Evolutionary conservation across 2,797 vertebrate genomes (phyloP).

Genomic region (Paratrypauchen microcephalus): DNA sequence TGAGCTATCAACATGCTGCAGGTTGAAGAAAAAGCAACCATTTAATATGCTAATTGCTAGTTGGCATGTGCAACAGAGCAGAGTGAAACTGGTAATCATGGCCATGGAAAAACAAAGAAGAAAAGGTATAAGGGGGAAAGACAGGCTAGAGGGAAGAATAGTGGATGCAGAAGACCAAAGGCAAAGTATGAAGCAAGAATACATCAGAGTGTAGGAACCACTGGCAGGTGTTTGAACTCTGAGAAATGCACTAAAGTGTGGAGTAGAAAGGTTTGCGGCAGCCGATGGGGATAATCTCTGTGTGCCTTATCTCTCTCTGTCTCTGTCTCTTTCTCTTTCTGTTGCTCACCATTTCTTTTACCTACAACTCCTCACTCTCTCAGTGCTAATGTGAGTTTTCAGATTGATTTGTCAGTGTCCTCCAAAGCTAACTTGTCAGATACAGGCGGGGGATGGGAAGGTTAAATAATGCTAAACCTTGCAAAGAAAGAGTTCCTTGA

Average conservation of each 20-base stretch:
- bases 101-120: not conserved
- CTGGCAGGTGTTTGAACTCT: conserved; percentile 70
- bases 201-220: conserved; percentile 58
- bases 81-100: conserved; percentile 1
- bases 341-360: conserved; percentile 51
- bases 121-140: conserved; percentile 7
- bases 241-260: conserved; percentile 47
- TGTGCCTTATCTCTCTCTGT: conserved; percentile 26
- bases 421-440: conserved; percentile 12
- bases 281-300: conserved; percentile 50
- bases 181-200: conserved; percentile 41
- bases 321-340: conserved; percentile 35
- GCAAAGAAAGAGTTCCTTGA: conserved; percentile 4
- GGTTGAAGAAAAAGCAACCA: conserved; percentile 2
- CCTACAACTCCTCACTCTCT: conserved; percentile 31
- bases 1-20: not conserved
- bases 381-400: conserved; percentile 6
- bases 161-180: conserved; percentile 24
- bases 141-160: conserved; percentile 4
- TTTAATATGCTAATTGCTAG: not conserved
- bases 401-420: conserved; percentile 42
- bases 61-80: not conserved
- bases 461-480: conserved; percentile 22
- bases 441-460: conserved; percentile 4
- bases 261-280: conserved; percentile 63